A percentile compares a stretch with the other conserved stretches of the same genome.
Evolutionary conservation across 2,113 vertebrate genomes (phyloP).

Genomic region (Mandrillus leucophaeus): DNA sequence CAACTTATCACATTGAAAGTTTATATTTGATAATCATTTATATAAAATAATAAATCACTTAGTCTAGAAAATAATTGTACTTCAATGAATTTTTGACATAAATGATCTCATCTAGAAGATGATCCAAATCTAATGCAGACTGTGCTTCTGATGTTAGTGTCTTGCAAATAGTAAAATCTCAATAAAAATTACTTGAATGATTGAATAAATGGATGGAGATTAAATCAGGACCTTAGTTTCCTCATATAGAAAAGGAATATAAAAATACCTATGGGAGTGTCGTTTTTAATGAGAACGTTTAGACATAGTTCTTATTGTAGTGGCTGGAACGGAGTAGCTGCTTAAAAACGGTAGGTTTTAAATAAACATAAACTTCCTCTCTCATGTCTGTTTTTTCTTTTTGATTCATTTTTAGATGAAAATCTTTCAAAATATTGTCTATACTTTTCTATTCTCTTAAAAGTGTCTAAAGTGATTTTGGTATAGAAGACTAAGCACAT

Average conservation of each 20-base stretch:
- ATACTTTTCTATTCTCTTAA: background rate
- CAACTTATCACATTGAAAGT: background rate
- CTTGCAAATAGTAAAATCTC: background rate
- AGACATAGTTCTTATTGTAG: background rate
- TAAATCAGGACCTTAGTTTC: background rate
- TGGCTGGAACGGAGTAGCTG: background rate
- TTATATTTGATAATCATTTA: background rate
- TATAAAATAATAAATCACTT: background rate
- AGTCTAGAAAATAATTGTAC: constrained; percentile 22
- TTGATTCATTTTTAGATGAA: constrained; percentile 39
- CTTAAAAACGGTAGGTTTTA: background rate
- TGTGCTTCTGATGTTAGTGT: background rate
- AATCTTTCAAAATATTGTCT: background rate
- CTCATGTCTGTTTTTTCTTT: background rate
- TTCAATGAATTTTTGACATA: background rate
- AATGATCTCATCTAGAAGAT: background rate
- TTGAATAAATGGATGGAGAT: background rate
- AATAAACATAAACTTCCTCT: background rate
- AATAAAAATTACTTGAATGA: background rate
- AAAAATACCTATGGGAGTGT: background rate
- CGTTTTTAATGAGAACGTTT: constrained; percentile 8
- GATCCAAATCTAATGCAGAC: background rate
- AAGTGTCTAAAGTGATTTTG: background rate
- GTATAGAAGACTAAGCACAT: background rate
- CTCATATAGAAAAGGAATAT: background rate